Evolutionary conservation across 2,113 vertebrate species (phyloP).

Genomic region (Cyprinodon variegatus): DNA sequence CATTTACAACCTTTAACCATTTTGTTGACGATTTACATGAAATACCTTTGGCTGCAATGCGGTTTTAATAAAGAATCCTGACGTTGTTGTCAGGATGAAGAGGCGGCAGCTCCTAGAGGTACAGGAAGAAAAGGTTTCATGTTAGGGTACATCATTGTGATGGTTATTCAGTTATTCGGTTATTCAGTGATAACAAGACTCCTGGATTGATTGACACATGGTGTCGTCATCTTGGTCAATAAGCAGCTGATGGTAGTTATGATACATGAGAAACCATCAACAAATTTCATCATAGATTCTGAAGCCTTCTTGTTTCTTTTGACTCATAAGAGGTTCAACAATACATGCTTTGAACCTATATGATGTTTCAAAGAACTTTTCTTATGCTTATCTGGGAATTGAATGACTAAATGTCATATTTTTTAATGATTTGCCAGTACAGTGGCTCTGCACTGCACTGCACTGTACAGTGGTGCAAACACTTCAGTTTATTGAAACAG

Average conservation of each 20-base stretch:
- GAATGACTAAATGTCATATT: not conserved
- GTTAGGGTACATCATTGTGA: no score
- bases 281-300: not conserved
- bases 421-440: not conserved
- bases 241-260: not conserved
- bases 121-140: no score
- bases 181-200: no score
- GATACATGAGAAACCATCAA: not conserved
- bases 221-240: not conserved
- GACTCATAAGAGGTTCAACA: not conserved
- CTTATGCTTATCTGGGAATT: not conserved
- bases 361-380: not conserved
- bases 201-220: no score
- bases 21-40: no score
- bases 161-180: no score
- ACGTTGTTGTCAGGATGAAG: no score
- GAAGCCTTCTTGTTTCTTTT: not conserved
- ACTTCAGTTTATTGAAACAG: not conserved
- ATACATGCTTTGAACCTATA: not conserved
- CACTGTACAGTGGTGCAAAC: not conserved
- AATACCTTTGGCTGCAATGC: no score
- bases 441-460: not conserved
- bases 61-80: no score
- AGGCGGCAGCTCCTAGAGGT: no score
- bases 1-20: no score